Evolutionary conservation across 2,888 invertebrate species (phyloP).

Genomic region (Teinopalpus imperialis): DNA sequence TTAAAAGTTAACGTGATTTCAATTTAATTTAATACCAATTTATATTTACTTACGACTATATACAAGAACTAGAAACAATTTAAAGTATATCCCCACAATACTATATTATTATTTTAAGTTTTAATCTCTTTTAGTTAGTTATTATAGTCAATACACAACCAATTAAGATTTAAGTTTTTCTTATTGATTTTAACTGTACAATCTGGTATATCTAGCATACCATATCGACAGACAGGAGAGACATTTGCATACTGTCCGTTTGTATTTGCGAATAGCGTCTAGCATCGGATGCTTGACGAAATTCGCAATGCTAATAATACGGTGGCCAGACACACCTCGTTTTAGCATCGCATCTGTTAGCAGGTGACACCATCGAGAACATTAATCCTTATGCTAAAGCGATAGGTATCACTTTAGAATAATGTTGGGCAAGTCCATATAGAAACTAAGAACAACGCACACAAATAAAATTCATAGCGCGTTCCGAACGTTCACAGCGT

Average conservation of each 20-base stretch:
- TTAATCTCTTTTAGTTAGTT: no score
- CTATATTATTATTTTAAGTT: no score
- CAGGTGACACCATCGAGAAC: conserved; percentile 41
- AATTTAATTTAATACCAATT: no score
- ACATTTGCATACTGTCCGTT: conserved; percentile 67
- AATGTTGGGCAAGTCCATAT: neutral
- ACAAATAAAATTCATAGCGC: conserved; percentile 49
- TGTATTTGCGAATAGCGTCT: conserved; percentile 66
- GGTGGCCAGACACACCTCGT: conserved; percentile 70
- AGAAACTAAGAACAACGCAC: conserved; percentile 46
- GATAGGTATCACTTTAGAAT: conserved; percentile 42
- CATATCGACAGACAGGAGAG: conserved; percentile 48
- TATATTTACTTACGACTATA: no score
- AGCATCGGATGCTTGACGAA: conserved; percentile 65
- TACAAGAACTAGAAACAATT: no score
- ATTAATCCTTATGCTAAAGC: conserved; percentile 44
- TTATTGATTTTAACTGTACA: neutral
- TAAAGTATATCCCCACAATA: no score
- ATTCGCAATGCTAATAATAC: conserved; percentile 76
- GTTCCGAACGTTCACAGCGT: conserved; percentile 33
- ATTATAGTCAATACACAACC: no score
- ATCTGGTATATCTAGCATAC: conserved; percentile 42
- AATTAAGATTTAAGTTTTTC: no score
- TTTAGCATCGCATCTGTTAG: conserved; percentile 52
- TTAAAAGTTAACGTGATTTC: no score